Base-by-base conservation (phyloP, 2,888 invertebrate genomes). In the Calameuta idolon region DNA sequence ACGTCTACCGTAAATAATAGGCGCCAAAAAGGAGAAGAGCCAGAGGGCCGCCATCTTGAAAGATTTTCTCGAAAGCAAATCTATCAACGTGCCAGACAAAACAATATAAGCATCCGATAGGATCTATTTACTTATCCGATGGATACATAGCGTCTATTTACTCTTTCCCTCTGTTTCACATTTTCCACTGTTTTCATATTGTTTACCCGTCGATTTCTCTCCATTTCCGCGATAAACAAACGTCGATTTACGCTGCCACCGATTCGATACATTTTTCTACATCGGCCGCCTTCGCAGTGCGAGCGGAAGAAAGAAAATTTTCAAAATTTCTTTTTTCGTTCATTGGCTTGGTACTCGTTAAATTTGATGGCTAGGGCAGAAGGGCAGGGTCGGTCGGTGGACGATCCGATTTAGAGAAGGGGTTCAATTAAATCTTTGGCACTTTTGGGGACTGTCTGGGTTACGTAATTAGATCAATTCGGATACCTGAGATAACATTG, bases 1-100 rank as follows among this genome's bases (percentile, higher is more conserved):
- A 34, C 23, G 34, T 31, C 12, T 5, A 31, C 31, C 3, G 34
- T 31, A 71, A 34, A 71, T 31, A 71, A 34, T 33, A 23, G 34
- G 31, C 31, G 71, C 12, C 31, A 71, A 34, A 31, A 34, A 71
- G 71, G 34, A 34, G 34, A 34, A 12, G 71, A 71, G 30, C 4
- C 12, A 31, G 69, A 69, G 12, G 30, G 31, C 4, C 30, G 31
- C 12, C 31, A 33, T 71, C 31, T 71, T 34, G 12, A 71, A 71
- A 71, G 71, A 71, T 31, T 34, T 15, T 71, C 71, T 71, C 71
- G 12, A 71, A 71, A 71, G 71, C 33, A 71, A 71, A 71, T 71
- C 71, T 71, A 71, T 71, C 71, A 71, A 71, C 31, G 2, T 34
- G 33, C 31, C 71, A 30, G 33, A 23, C 31, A 71, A 71, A 71